Evolutionary conservation across 2,888 invertebrate genomes (phyloP), one percentile per base, ranked within the genome.

Genomic region (Phanerotoma sp.): DNA sequence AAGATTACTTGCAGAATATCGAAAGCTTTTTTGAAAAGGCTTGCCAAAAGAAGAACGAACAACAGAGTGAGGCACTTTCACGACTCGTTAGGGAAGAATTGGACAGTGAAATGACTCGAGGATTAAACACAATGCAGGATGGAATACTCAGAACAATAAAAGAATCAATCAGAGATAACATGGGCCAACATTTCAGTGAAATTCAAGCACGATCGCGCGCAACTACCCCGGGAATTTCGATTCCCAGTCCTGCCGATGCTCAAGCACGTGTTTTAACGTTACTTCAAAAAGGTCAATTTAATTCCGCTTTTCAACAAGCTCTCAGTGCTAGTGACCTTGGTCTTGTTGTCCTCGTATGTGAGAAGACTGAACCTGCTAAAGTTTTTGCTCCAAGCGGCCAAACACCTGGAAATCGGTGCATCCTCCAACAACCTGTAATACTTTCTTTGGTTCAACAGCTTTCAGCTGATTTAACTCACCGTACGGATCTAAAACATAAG

Each of bases 361-460:
- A 93, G 69, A 84, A 85, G 58, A 91, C 93, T 16, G 89, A 93
- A 71, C 89, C 91, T 1, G 82, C 84, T 52, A 82, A 82, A 58
- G 88, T 95, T 58, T 93, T 96, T 79, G 78, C 78, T 45, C 69
- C 69, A 41, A 65, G 69, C n/a, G 64, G 67, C 1, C 66, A 56
- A 21, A 83, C 84, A 7, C 82, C 82, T 62, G 77, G 75, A 9
- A 83, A 85, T 13, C 80, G 83, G 3, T 92, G 91, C 69, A 82
- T 85, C 20, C 83, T 96, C 54, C 87, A 88, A 64, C 96, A 96
- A 77, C 91, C 91, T 66, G 93, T 96, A 55, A 81, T 97, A 62
- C 82, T 98, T 48, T 94, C 96, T 3, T 84, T 98, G 22, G 91
- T 98, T 67, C 96, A 97, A 73, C 97, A 97, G 77, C 84, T 96